Evolutionary conservation across 2,797 vertebrate species (phyloP).

Genomic region (Crocodylus rhombifer): DNA sequence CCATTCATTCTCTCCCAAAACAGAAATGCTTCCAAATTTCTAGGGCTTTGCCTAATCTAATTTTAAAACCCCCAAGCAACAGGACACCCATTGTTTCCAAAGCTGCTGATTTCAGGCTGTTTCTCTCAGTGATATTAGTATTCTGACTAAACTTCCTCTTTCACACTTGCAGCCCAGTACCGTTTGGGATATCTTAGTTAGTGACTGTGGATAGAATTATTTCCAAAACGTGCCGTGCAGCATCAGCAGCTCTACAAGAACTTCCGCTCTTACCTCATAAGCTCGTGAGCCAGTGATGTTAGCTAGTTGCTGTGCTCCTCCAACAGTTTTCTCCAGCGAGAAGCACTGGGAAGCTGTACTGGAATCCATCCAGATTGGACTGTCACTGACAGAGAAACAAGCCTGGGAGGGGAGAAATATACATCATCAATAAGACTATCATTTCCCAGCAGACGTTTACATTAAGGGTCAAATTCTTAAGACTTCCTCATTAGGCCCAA

Average conservation of each 20-base stretch:
- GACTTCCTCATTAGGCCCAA: background rate
- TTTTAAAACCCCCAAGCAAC: background rate
- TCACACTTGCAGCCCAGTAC: fast-evolving
- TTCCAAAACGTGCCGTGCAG: background rate
- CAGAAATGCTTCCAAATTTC: background rate
- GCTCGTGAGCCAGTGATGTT: constrained; percentile 93
- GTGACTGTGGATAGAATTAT: background rate
- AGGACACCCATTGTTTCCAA: background rate
- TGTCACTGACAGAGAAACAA: constrained; percentile 86
- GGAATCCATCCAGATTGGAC: constrained; percentile 96
- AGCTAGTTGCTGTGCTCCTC: constrained; percentile 87
- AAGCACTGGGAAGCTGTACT: constrained; percentile 88
- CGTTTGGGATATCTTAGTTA: background rate
- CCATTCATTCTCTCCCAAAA: background rate
- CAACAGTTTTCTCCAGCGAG: constrained; percentile 84
- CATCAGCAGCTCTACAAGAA: background rate
- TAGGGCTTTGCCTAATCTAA: background rate
- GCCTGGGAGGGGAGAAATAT: constrained; percentile 69
- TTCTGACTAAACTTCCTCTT: background rate
- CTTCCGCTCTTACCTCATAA: constrained; percentile 86
- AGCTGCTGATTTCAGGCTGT: background rate
- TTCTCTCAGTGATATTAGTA: background rate
- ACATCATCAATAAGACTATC: background rate
- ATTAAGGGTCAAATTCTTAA: background rate
- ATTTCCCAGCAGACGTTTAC: background rate